Conservation (phyloP, 2,888 invertebrate species). For the Callimorpha dominula region DNA sequence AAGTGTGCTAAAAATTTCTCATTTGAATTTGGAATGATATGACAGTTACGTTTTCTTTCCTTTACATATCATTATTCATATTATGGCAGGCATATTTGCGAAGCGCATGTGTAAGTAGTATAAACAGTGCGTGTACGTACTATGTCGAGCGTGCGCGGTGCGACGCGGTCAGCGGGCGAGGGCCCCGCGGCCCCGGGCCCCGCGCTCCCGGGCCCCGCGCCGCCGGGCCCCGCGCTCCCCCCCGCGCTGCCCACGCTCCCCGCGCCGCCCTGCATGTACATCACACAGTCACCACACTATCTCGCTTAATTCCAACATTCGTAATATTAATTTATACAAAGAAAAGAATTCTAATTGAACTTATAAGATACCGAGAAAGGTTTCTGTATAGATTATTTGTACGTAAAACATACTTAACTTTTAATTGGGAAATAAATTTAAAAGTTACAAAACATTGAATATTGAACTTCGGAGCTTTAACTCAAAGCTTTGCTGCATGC, state of each 20-base stretch:
- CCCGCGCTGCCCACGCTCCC: slow-evolving; percentile 21
- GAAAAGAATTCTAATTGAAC: too few species aligned
- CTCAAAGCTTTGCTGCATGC: not conserved
- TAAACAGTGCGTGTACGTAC: slow-evolving; percentile 55
- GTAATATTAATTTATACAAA: not conserved
- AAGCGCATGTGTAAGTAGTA: not conserved
- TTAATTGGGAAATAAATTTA: too few species aligned
- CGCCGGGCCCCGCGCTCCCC: slow-evolving; percentile 7
- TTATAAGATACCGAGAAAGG: too few species aligned
- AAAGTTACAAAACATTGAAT: too few species aligned
- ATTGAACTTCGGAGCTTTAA: not conserved
- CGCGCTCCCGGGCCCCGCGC: slow-evolving; percentile 5
- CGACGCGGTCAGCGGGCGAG: slow-evolving; percentile 27
- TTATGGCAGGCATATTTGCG: too few species aligned
- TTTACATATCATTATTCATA: too few species aligned
- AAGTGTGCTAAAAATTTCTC: too few species aligned
- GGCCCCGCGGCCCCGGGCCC: slow-evolving; percentile 26
- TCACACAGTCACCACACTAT: slow-evolving; percentile 5
- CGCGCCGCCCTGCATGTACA: slow-evolving; percentile 13
- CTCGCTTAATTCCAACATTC: slow-evolving; percentile 9
- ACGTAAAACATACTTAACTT: too few species aligned
- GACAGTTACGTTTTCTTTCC: too few species aligned
- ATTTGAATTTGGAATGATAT: too few species aligned
- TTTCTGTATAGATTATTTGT: too few species aligned
- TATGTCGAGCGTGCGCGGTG: slow-evolving; percentile 60